Base-by-base conservation (phyloP, 2,888 invertebrate species). In the Lasioglossum figueresi region DNA sequence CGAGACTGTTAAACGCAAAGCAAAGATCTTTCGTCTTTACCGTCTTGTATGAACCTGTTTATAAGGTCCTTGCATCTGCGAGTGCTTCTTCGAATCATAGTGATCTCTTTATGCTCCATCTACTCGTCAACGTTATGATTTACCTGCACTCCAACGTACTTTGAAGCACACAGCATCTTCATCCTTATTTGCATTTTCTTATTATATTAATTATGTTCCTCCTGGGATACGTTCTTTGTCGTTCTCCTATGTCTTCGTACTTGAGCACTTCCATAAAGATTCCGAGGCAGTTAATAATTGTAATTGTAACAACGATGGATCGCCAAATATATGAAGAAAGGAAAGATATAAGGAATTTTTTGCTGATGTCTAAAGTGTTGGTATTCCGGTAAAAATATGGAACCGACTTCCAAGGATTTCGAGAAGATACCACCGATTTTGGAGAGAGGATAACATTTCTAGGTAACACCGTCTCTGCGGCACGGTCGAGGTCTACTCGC, bases 401-500 rank as follows among this genome's bases (percentile, higher is more conserved):
- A n/a, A 4, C 12, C 19, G 63, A 63, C 8, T 63, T 16, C 2
- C 19, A 5, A 34, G 19, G n/a, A n/a, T n/a, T 63, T 31, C 6
- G 2, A 63, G 63, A 14, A 31, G 63, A 31, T 23, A 8, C 31
- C 8, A n/a, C 10, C 10, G 37, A 40, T 68, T 68, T 68, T 10
- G 23, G 34, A n/a, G 23, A 23, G 4, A 23, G 48, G 19, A 31
- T 40, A n/a, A 12, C 72, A 31, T 19, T 31, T 27, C 31, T 19
- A 31, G 72, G 1, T 48, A 48, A 19, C 48, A 19, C 31, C 52
- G 34, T 34, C 34, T 27, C 4, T 6, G 73, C 23, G 34, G 5
- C 45, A 27, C 31, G 63, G 68, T 48, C 43, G 34, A 80, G 70
- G n/a, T 40, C 59, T 75, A 16, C 40, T 45, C 5, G 73, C 40